Evolutionary conservation across 2,888 invertebrate species (phyloP).

Genomic region (Euzophera pinguis): DNA sequence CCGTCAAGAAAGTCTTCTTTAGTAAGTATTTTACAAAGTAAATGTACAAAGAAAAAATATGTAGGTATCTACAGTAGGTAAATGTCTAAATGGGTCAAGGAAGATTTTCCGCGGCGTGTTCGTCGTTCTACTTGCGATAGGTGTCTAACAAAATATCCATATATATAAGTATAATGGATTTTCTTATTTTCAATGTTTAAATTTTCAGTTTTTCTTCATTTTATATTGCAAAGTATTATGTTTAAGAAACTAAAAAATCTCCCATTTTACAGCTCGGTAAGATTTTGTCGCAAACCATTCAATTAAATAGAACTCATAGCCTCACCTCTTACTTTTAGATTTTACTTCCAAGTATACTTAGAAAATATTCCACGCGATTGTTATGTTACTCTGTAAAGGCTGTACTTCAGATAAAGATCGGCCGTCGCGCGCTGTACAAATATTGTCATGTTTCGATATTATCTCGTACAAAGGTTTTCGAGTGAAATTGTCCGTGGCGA

Average conservation of each 20-base stretch:
- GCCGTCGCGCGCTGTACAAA: not conserved
- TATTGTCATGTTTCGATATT: slow-evolving; percentile 6
- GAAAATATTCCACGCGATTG: not conserved
- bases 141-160: not conserved
- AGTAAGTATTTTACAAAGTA: no score
- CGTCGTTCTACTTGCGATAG: slow-evolving; percentile 31
- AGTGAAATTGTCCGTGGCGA: not conserved
- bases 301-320: no score
- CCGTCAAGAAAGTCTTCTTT: no score
- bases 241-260: no score
- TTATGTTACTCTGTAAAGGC: not conserved
- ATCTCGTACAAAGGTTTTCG: not conserved
- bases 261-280: no score
- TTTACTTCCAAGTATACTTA: not conserved
- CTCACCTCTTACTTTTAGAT: no score
- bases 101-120: slow-evolving; percentile 33
- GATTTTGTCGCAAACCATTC: no score
- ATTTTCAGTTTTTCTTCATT: no score
- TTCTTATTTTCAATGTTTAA: no score
- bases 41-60: not conserved
- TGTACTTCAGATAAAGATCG: slow-evolving; percentile 7
- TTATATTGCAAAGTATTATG: no score
- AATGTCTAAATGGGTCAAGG: slow-evolving; percentile 38
- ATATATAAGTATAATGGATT: not conserved
- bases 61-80: not conserved